Percentiles rank a stretch among this genome's conserved stretches.
Conservation (phyloP, 2,888 invertebrate genomes). For the Nephrotoma appendiculata region DNA sequence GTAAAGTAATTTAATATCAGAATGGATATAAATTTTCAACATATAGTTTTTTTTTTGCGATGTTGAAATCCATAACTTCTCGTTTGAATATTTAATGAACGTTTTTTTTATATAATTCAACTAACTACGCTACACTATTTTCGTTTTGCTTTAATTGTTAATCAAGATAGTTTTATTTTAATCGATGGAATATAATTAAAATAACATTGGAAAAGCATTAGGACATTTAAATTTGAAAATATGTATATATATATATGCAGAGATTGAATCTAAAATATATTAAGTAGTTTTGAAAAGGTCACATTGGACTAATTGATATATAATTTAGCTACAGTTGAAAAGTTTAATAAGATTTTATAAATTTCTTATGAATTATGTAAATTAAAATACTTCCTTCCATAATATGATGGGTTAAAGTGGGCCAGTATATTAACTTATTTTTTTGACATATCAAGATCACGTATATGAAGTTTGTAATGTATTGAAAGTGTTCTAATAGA, state of each 20-base stretch:
- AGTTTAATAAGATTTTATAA: no score
- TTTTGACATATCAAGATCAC: no score
- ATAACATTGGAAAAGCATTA: background rate
- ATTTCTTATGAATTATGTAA: no score
- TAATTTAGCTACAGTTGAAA: background rate
- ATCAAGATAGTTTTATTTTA: background rate
- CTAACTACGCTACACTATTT: background rate
- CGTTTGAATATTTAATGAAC: background rate
- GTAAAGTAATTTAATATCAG: background rate
- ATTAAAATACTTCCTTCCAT: no score
- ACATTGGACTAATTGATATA: background rate
- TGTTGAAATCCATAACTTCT: background rate
- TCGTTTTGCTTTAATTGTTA: background rate
- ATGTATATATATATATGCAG: background rate
- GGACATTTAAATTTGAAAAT: background rate
- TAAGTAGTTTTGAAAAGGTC: background rate
- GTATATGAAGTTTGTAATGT: no score
- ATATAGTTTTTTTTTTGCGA: background rate
- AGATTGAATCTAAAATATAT: background rate
- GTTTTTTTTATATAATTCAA: background rate
- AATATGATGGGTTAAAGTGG: no score
- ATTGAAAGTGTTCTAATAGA: no score
- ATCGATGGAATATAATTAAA: background rate
- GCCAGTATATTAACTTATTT: no score
- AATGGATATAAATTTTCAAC: background rate